Conservation (phyloP, 2,113 vertebrate species). For the Orycteropus afer region DNA sequence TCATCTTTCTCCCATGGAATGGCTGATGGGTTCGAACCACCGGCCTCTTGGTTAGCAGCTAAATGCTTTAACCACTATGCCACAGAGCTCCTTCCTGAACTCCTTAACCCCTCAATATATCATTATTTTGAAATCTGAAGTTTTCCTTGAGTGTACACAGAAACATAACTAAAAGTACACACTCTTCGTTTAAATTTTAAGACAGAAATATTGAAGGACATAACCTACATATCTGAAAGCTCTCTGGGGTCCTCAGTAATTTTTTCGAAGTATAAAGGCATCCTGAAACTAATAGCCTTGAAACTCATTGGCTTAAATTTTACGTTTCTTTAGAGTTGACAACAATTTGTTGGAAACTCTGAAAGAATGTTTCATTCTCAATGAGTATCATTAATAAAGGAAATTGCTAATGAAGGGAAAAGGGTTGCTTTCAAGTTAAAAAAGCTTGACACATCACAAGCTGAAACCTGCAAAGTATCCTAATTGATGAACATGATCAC, state of each 20-base stretch:
- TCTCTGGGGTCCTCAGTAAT: background rate
- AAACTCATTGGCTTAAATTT: background rate
- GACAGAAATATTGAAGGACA: background rate
- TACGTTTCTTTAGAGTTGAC: background rate
- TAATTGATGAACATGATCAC: background rate
- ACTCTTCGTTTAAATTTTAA: constrained; percentile 23
- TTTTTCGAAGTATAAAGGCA: background rate
- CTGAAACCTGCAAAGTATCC: background rate
- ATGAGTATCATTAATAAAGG: background rate
- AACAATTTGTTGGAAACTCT: background rate
- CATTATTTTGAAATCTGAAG: background rate
- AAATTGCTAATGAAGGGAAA: background rate
- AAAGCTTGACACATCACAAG: background rate
- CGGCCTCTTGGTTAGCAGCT: too few species aligned
- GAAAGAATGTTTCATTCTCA: background rate
- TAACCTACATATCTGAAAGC: background rate
- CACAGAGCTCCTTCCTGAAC: too few species aligned
- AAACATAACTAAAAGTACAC: background rate
- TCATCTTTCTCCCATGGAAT: background rate
- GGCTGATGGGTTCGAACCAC: too few species aligned
- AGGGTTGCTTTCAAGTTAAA: background rate
- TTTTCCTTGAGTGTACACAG: background rate
- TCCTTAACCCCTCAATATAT: background rate
- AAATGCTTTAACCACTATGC: too few species aligned
- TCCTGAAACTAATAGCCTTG: background rate